Evolutionary conservation across 2,888 invertebrate genomes (phyloP).

Genomic region (Trissonchulus sp.): DNA sequence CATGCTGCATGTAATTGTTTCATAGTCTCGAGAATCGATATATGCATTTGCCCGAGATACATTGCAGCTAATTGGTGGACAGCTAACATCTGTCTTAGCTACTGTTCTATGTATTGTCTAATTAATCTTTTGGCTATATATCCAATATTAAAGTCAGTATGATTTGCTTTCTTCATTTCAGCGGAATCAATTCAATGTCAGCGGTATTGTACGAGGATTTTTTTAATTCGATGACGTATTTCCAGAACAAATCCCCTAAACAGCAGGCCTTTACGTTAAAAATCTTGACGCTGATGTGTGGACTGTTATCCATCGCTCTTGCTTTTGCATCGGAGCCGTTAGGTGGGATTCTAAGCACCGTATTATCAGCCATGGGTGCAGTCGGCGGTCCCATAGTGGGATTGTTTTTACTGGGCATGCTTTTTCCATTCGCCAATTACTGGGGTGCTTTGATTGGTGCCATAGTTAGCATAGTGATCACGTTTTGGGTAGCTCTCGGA

Average conservation of each 20-base stretch:
- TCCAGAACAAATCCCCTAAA: neutral
- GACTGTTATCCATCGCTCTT: constrained; percentile 35
- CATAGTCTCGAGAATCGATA: too few species aligned
- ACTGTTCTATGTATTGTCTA: too few species aligned
- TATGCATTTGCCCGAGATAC: too few species aligned
- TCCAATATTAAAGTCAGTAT: neutral
- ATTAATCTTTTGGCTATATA: too few species aligned
- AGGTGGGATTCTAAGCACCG: constrained; percentile 39
- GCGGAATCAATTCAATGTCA: constrained; percentile 40
- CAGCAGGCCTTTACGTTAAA: neutral
- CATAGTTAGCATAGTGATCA: constrained; percentile 29
- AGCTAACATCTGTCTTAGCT: too few species aligned
- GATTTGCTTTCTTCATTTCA: neutral
- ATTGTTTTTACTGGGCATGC: constrained; percentile 78
- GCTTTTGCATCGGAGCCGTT: constrained; percentile 38
- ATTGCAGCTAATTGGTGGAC: too few species aligned
- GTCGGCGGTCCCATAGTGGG: constrained; percentile 80
- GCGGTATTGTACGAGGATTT: constrained; percentile 42
- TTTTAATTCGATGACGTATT: constrained; percentile 31
- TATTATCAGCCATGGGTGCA: constrained; percentile 66
- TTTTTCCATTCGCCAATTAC: constrained; percentile 74
- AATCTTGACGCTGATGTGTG: constrained; percentile 19
- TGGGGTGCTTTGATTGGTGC: constrained; percentile 39
- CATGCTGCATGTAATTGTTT: too few species aligned
- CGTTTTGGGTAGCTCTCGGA: constrained; percentile 32